A percentile compares a stretch with the other conserved stretches of the same genome.
phyloP scores from a whole-genome alignment of 2,888 invertebrate species.

The Taphrorychus bicolor region DNA sequence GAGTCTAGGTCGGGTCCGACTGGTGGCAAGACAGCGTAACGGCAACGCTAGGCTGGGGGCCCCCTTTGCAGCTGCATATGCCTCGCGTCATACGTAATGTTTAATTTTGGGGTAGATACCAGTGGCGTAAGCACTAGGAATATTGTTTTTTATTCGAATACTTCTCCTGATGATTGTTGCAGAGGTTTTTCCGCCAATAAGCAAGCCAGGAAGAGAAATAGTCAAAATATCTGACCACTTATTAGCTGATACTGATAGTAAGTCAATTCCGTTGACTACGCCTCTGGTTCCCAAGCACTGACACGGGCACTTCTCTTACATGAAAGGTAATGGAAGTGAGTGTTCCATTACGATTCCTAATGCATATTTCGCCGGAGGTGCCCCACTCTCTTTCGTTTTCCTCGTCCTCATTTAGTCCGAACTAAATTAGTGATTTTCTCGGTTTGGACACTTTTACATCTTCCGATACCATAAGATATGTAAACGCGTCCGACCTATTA shows the following conservation, averaged over 20 bases:
- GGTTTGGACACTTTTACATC: neutral
- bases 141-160: too few species aligned
- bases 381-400: neutral
- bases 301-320: constrained; percentile 34
- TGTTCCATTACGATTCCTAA: constrained; percentile 47
- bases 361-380: constrained; percentile 34
- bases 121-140: constrained; percentile 51
- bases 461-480: neutral
- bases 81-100: constrained; percentile 56
- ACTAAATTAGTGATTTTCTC: neutral
- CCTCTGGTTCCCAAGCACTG: constrained; percentile 46
- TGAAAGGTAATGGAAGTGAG: constrained; percentile 46
- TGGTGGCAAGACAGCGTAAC: constrained; percentile 53
- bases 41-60: constrained; percentile 49
- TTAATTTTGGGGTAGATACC: constrained; percentile 55
- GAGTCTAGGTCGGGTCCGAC: constrained; percentile 34
- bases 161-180: too few species aligned
- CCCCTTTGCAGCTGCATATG: constrained; percentile 58
- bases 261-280: constrained; percentile 25
- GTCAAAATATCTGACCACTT: too few species aligned
- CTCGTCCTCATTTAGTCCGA: neutral
- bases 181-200: too few species aligned
- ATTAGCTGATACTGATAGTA: neutral
- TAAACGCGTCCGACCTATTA: neutral
- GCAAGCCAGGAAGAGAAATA: too few species aligned